Percentiles rank a stretch among this genome's conserved stretches.
These are phyloP conservation scores for Thecocarcelia acutangulata DNA, from an alignment of 2,888 invertebrate species.

Conservation along the genomic window DNA sequence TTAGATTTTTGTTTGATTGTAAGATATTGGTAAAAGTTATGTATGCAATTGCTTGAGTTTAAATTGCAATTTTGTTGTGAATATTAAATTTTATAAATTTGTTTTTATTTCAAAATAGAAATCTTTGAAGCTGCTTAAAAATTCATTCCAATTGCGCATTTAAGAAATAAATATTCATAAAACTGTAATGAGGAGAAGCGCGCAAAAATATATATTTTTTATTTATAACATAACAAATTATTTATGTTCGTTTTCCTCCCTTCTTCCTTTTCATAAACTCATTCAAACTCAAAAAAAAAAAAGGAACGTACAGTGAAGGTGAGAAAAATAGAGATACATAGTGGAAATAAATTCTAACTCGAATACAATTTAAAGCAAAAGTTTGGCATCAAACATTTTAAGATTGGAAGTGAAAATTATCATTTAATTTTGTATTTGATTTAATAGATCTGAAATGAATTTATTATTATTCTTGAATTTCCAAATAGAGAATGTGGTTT, in stretches of 20 bases:
- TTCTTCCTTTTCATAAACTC: conserved; percentile 10
- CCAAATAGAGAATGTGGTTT: too few species aligned
- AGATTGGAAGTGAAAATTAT: too few species aligned
- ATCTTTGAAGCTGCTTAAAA: conserved; percentile 36
- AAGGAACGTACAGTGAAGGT: conserved; percentile 9
- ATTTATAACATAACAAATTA: conserved; percentile 41
- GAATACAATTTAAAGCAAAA: too few species aligned
- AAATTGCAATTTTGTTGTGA: too few species aligned
- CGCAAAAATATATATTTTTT: conserved; percentile 27
- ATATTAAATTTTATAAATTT: not conserved
- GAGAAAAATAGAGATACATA: not conserved
- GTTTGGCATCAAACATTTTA: too few species aligned
- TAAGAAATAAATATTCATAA: conserved; percentile 57
- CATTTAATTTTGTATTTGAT: too few species aligned
- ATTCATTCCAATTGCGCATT: conserved; percentile 41
- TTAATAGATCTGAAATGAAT: too few species aligned
- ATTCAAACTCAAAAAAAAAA: not conserved
- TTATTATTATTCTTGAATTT: too few species aligned
- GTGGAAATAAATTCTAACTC: too few species aligned
- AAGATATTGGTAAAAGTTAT: too few species aligned
- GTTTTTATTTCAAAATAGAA: not conserved
- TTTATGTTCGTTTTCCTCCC: not conserved
- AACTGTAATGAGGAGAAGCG: conserved; percentile 35
- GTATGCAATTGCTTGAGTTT: too few species aligned
- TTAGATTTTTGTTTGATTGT: too few species aligned